Percentiles rank a stretch among this genome's conserved stretches.
Evolutionary conservation across 2,113 vertebrate species (phyloP).

Genomic region (Dasyornis broadbenti): DNA sequence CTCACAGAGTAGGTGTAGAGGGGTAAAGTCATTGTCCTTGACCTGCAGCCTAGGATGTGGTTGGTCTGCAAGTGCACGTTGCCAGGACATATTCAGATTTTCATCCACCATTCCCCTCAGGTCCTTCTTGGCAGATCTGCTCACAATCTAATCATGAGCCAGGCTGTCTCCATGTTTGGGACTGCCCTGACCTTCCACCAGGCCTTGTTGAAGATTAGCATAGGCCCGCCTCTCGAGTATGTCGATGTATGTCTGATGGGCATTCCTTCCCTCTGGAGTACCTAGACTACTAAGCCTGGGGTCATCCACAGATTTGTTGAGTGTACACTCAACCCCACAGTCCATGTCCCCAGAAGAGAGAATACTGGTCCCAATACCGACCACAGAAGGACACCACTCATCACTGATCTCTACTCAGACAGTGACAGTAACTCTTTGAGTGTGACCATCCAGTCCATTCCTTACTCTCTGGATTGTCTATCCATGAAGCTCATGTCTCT

Average conservation of each 20-base stretch:
- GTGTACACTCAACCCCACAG: not conserved
- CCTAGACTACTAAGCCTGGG: not conserved
- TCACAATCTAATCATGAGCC: not conserved
- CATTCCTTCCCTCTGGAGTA: not conserved
- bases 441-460: not conserved
- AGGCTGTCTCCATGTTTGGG: not conserved
- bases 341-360: not conserved
- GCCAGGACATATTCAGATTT: not conserved
- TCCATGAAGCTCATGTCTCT: accelerated
- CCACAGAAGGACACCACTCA: not conserved
- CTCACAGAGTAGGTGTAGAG: not conserved
- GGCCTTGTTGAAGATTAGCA: not conserved
- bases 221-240: not conserved
- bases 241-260: not conserved
- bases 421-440: not conserved
- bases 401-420: not conserved
- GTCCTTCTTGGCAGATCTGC: not conserved
- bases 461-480: no score
- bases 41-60: not conserved
- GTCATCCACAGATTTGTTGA: not conserved
- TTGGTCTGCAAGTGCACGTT: not conserved
- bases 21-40: not conserved
- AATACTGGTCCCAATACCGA: accelerated
- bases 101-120: not conserved
- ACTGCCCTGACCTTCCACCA: not conserved